These are phyloP conservation scores for Tympanoctomys barrerae DNA, from an alignment of 2,797 vertebrate species.

Conservation along the genomic window DNA sequence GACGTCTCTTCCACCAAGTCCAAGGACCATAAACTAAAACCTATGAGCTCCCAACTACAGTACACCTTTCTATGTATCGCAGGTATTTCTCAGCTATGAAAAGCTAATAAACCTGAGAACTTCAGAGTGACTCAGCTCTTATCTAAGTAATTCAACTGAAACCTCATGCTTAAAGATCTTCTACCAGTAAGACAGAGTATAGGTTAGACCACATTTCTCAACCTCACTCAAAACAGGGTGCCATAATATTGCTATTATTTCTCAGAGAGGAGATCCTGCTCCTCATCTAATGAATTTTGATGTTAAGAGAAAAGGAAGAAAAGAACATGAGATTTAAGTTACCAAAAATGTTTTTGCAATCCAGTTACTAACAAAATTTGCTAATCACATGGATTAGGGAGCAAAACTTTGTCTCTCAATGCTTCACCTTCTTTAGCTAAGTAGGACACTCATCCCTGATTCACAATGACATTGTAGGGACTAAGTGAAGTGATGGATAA, in stretches of 20 bases:
- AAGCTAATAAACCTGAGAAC: background rate
- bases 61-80: background rate
- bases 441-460: background rate
- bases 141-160: conserved; percentile 21
- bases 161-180: background rate
- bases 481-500: background rate
- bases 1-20: background rate
- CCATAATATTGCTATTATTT: background rate
- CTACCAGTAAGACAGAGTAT: background rate
- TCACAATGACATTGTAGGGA: background rate
- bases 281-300: background rate
- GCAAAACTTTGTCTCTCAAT: background rate
- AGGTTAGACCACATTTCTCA: conserved; percentile 3
- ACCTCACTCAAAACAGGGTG: background rate
- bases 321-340: background rate
- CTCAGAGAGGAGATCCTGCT: background rate
- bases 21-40: background rate
- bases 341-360: conserved; percentile 33
- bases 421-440: background rate
- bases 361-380: background rate
- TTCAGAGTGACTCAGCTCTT: background rate
- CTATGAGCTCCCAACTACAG: background rate
- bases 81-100: background rate
- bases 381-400: background rate
- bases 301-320: background rate